Conservation (phyloP, 2,888 invertebrate species). For the Acleris emargana region DNA sequence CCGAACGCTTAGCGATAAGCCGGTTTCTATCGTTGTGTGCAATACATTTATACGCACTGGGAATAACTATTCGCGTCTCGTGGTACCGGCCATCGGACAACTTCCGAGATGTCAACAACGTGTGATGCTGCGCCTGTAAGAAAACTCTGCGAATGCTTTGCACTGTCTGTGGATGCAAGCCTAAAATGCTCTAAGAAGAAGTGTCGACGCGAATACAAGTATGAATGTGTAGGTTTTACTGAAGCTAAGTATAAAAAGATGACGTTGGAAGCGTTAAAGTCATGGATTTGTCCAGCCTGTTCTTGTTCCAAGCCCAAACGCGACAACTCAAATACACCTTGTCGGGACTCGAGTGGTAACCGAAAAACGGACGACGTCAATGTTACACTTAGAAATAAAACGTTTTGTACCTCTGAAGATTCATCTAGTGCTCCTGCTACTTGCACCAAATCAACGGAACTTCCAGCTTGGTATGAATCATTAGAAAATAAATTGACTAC, state of each 20-base stretch:
- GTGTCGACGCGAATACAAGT: neutral
- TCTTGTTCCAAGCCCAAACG: neutral
- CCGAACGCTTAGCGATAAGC: neutral
- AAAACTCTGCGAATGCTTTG: neutral
- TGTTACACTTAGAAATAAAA: neutral
- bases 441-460: neutral
- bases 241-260: neutral
- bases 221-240: neutral
- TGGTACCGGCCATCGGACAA: neutral
- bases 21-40: neutral
- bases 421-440: too few relatives aligned
- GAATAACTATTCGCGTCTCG: neutral
- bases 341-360: neutral
- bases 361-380: neutral
- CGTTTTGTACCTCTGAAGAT: neutral
- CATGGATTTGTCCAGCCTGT: slow-evolving; percentile 1
- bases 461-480: neutral
- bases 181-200: neutral
- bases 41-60: neutral
- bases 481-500: too few relatives aligned
- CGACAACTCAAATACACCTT: neutral
- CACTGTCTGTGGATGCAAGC: neutral
- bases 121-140: neutral
- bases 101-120: neutral
- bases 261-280: neutral